Evolutionary conservation across 2,888 invertebrate genomes (phyloP), one percentile per base, ranked within the genome.

Genomic region (Drosophila picticornis): DNA sequence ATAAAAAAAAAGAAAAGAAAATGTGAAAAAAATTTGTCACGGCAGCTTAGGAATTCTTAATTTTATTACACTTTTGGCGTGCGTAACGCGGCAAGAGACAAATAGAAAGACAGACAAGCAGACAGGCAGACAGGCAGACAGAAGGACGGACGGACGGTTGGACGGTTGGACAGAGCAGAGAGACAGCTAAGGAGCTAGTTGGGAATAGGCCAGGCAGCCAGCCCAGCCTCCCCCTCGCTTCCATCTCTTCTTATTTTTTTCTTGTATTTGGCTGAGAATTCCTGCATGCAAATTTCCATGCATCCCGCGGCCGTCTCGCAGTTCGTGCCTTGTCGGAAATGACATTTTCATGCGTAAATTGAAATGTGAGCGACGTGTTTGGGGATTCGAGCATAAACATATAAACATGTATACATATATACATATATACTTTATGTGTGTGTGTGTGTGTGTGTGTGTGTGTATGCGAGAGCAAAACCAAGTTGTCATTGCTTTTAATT

Each of bases 341-440:
- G 88, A 84, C 91, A 91, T 91, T 89, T 90, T 91, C 89, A 90
- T 91, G 91, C 91, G 91, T 91, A 91, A 91, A 91, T 91, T 91
- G 91, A 91, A 91, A 91, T 91, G 90, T 88, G 90, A 80, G 85
- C 86, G 88, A 91, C 91, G 90, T 91, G 91, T 87, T 88, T 85
- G 85, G 83, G 88, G 86, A 88, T 88, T 87, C 46, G 32, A 38
- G 46, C 46, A 25, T 16, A 22, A 7, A 40, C 19, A 43, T n/a
- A n/a, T n/a, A n/a, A n/a, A n/a, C n/a, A 22, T 43, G 19, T 4
- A 46, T 40, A 32, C 0, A 31, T 9, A 40, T 10, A 40, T 40
- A n/a, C n/a, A 40, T 25, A n/a, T 40, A 46, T 13, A 46, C 22
- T 82, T 56, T 70, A 10, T 36, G 40, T 46, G 5, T 9, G 36